Base-by-base conservation (phyloP, 2,888 invertebrate genomes). In the Cylindroiulus punctatus region DNA sequence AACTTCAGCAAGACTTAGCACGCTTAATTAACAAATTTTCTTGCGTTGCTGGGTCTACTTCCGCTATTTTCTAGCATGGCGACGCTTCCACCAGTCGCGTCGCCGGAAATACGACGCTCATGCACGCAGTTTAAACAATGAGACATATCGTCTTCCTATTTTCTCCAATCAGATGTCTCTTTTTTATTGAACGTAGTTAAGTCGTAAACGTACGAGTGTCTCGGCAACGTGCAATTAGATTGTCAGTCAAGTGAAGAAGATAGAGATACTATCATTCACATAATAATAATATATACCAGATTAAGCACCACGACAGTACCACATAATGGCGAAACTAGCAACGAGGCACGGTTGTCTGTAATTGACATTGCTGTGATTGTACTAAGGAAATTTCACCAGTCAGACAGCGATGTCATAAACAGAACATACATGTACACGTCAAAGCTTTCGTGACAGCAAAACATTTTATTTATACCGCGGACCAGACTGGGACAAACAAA, bases 181-280 rank as follows among this genome's bases (percentile, higher is more conserved):
- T 65, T 65, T 65, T 65, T 65, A 65, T 65, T 65, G 65, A 65
- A 65, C 65, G 26, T 12, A 65, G 65, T 65, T n/a, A 65, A 65
- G 65, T 65, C 65, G 26, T 65, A 65, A 65, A 65, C 26, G 26
- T 65, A 65, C n/a, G 26, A 65, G 65, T 65, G 65, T 26, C 26
- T 65, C 65, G 65, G n/a, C 65, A 65, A 65, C 65, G 65, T 65
- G 65, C 65, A 65, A 65, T 65, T 65, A 65, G 65, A 65, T 65
- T 65, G 65, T 65, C 65, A 65, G 65, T 65, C 65, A 26, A 65
- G 65, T 26, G 65, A 65, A 65, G n/a, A n/a, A 65, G 65, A 65
- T 65, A 65, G 65, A 26, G n/a, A 65, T 65, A 65, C 65, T 65
- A 65, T 65, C 65, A n/a, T 65, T 65, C 65, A 65, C 65, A 65